A percentile compares a stretch with the other conserved stretches of the same genome.
These are phyloP conservation scores for Pristionchus pacificus DNA, from an alignment of 1,140 invertebrate genomes.

Conservation along the genomic window DNA sequence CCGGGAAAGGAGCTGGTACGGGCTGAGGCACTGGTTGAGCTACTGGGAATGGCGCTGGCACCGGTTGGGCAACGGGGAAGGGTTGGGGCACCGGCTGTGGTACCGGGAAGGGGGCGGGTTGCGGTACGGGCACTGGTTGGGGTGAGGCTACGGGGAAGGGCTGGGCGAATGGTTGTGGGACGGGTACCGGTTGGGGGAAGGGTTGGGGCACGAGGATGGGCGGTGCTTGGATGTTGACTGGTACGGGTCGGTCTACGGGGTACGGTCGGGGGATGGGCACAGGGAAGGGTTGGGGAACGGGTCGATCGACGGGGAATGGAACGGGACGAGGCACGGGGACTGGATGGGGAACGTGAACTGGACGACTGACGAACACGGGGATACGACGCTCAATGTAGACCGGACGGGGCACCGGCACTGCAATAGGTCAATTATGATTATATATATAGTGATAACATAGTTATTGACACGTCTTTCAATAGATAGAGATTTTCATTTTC, in stretches of 20 bases:
- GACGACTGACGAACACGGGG: background rate
- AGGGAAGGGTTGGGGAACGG: background rate
- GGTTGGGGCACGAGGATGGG: background rate
- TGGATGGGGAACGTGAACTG: background rate
- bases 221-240: background rate
- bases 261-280: background rate
- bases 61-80: background rate
- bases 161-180: background rate
- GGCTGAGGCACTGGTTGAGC: background rate
- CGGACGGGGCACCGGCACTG: background rate
- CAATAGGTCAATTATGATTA: too few species aligned
- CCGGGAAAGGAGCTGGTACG: background rate
- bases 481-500: too few species aligned
- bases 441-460: too few species aligned
- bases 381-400: background rate
- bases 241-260: background rate
- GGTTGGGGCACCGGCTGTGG: background rate
- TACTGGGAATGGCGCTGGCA: background rate
- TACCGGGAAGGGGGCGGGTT: background rate
- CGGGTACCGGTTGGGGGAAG: background rate
- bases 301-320: background rate
- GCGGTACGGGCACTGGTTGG: background rate
- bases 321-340: background rate
- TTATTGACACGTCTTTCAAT: too few species aligned
- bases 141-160: background rate